Evolutionary conservation across 2,888 invertebrate genomes (phyloP).

Genomic region (Trichogramma dendrolimi): DNA sequence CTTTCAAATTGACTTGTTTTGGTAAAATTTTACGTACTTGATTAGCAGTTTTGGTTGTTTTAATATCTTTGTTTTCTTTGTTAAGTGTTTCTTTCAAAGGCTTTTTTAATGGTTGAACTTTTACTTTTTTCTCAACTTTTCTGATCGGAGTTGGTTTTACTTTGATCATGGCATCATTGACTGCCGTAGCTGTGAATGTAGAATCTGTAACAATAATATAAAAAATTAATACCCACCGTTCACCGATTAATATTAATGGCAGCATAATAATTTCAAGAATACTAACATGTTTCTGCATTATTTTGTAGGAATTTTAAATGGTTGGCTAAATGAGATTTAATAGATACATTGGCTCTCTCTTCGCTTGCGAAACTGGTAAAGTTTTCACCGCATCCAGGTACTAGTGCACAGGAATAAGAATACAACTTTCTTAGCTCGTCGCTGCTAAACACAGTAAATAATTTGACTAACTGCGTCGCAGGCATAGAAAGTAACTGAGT

Average conservation of each 20-base stretch:
- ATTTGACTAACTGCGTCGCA: slow-evolving; percentile 53
- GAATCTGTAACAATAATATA: slow-evolving; percentile 34
- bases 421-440: slow-evolving; percentile 56
- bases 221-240: slow-evolving; percentile 2
- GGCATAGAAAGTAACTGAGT: slow-evolving; percentile 48
- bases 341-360: slow-evolving; percentile 53
- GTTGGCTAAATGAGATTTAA: slow-evolving; percentile 54
- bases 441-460: slow-evolving; percentile 54
- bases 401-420: slow-evolving; percentile 54
- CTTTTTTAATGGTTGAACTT: slow-evolving; percentile 39
- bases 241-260: background rate
- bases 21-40: slow-evolving; percentile 45
- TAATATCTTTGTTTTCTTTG: slow-evolving; percentile 46
- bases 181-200: slow-evolving; percentile 38
- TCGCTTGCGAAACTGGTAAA: slow-evolving; percentile 59
- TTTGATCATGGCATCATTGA: slow-evolving; percentile 34
- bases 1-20: slow-evolving; percentile 40
- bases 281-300: slow-evolving; percentile 43
- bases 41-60: slow-evolving; percentile 42
- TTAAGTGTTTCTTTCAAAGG: slow-evolving; percentile 41
- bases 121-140: slow-evolving; percentile 36
- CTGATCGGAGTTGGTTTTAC: slow-evolving; percentile 36
- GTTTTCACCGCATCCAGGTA: slow-evolving; percentile 53
- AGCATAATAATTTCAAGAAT: background rate
- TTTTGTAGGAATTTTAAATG: slow-evolving; percentile 50